These are phyloP conservation scores for Hirudinaria manillensis DNA, from an alignment of 2,888 invertebrate genomes.

Conservation along the genomic window DNA sequence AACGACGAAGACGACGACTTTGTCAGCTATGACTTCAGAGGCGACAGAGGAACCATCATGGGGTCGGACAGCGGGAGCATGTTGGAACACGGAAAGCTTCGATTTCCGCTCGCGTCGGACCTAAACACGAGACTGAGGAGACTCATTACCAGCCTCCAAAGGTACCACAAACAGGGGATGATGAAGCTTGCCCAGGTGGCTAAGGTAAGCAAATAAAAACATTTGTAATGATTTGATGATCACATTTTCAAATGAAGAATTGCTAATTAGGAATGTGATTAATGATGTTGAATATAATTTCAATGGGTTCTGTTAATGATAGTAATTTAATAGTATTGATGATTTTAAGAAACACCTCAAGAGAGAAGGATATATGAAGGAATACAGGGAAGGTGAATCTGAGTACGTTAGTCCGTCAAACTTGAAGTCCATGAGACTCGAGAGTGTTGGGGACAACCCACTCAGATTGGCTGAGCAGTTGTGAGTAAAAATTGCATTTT, in stretches of 20 bases:
- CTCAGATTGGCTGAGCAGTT: constrained; percentile 34
- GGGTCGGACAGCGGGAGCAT: neutral
- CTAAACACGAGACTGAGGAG: constrained; percentile 85
- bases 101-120: constrained; percentile 64
- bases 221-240: neutral
- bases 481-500: constrained; percentile 19
- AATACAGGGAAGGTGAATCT: constrained; percentile 16
- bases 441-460: constrained; percentile 34
- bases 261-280: too few relatives aligned
- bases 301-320: too few relatives aligned
- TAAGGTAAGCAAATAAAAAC: constrained; percentile 54
- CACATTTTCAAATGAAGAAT: too few relatives aligned
- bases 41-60: constrained; percentile 6
- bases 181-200: constrained; percentile 61
- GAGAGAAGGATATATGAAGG: constrained; percentile 33
- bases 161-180: constrained; percentile 75
- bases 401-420: constrained; percentile 30
- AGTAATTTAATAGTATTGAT: too few relatives aligned
- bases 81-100: constrained; percentile 45
- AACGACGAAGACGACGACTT: constrained; percentile 21
- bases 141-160: constrained; percentile 89
- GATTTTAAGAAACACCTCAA: constrained; percentile 29
- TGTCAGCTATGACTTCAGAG: constrained; percentile 23
- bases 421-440: constrained; percentile 32
- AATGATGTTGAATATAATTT: too few relatives aligned